Conservation (phyloP, 1,140 invertebrate species). For the Rhopalosiphum padi region DNA sequence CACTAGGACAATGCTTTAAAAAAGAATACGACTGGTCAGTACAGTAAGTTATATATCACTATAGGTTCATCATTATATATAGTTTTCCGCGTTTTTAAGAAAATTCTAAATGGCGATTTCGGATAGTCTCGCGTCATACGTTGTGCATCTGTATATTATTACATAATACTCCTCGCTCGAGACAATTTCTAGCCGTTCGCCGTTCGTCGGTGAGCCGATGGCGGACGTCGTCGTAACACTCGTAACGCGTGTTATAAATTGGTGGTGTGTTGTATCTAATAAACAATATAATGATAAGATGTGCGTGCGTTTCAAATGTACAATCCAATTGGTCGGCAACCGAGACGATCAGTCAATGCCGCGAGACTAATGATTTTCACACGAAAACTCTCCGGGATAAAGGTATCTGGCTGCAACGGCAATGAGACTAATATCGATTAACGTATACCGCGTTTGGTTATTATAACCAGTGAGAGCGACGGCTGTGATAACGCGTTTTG, state of each 20-base stretch:
- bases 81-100: too few species aligned
- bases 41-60: too few species aligned
- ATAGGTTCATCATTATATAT: too few species aligned
- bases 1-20: too few species aligned
- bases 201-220: neutral
- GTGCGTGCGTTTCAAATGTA: neutral
- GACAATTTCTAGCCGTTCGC: neutral
- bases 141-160: too few species aligned
- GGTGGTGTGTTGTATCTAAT: neutral
- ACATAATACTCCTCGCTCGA: too few species aligned
- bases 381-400: neutral
- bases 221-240: too few species aligned
- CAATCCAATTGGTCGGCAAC: neutral
- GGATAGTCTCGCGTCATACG: too few species aligned
- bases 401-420: neutral
- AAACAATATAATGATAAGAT: neutral
- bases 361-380: neutral
- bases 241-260: neutral
- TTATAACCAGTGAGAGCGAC: neutral
- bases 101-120: too few species aligned
- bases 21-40: too few species aligned
- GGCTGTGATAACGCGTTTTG: neutral
- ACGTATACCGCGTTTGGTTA: neutral
- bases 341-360: conserved; percentile 9
- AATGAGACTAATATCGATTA: neutral